A percentile compares a stretch with the other conserved stretches of the same genome.
Evolutionary conservation across 2,113 vertebrate species (phyloP).

Genomic region (Pachycephala philippinensis): DNA sequence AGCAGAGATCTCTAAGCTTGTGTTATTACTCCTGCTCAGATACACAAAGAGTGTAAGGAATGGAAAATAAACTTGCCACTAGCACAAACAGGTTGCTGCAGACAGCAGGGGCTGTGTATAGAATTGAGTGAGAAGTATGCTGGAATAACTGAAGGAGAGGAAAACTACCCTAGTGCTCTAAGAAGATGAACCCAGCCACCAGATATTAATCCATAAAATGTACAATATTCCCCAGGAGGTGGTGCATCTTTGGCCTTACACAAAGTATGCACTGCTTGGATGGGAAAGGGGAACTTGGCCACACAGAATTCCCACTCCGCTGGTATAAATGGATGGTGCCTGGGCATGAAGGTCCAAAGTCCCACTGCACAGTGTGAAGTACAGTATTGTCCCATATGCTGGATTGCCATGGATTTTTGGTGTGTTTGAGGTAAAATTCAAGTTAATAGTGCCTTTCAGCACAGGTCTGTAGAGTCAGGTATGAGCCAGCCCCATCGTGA

Average conservation of each 20-base stretch:
- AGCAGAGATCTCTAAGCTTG: background rate
- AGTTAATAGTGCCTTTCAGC: background rate
- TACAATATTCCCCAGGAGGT: background rate
- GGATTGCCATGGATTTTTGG: background rate
- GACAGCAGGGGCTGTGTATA: background rate
- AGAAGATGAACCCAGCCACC: background rate
- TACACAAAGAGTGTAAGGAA: background rate
- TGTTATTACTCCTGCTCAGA: background rate
- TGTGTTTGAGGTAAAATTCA: background rate
- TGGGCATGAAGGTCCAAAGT: background rate
- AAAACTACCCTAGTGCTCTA: background rate
- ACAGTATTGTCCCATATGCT: background rate
- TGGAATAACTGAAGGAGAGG: background rate
- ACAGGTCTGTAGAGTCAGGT: background rate
- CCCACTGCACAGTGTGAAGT: rapidly evolving
- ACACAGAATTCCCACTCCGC: background rate
- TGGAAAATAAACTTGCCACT: background rate
- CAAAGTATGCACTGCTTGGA: background rate
- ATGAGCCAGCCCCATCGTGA: background rate
- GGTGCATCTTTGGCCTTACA: background rate
- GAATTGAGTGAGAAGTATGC: background rate
- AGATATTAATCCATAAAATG: background rate
- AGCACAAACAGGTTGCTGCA: background rate
- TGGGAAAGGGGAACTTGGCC: background rate
- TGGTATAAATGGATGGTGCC: background rate